Base-by-base conservation (phyloP, 1,140 invertebrate genomes). In the Achroia grisella region DNA sequence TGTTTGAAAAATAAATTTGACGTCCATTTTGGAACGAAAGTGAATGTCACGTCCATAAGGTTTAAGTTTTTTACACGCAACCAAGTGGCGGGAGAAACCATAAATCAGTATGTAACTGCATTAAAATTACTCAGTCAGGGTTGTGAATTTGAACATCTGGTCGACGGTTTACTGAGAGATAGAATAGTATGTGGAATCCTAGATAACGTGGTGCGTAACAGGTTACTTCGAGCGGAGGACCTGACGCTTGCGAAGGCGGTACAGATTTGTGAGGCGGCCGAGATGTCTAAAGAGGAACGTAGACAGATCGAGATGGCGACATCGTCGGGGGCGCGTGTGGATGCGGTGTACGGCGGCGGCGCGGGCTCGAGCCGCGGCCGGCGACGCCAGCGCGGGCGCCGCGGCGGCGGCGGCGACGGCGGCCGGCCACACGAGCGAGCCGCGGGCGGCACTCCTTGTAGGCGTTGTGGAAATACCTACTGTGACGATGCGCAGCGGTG, bases 131-230 rank as follows among this genome's bases (percentile, higher is more conserved):
- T 56, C 8, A 44, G 39, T 35, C 32, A 50, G 37, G 31, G 44
- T 6, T 55, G 56, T 39, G 41, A 55, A 28, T 55, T 51, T 44
- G n/a, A n/a, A n/a, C n/a, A n/a, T n/a, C n/a, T n/a, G n/a, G n/a
- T n/a, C n/a, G n/a, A n/a, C n/a, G n/a, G 37, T 9, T 11, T 54
- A 8, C 4, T 54, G 17, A 29, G 52, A 5, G 46, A 54, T 42
- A 33, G 33, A 35, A 45, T 54, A 3, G 52, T 48, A n/a, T 49
- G 52, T 27, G 46, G 52, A 3, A 50, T 49, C 10, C 6, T 12
- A 4, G 17, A 35, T 10, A 44, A 39, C 11, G 41, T 14, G 6
- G 42, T 50, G 12, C 17, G 47, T 1, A 47, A 50, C 32, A 28
- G 47, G 9, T 28, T 55, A 11, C 32, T 55, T 10, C 42, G 52